These are phyloP conservation scores for Chiloscyllium plagiosum DNA, from an alignment of 2,113 vertebrate species.

Conservation along the genomic window DNA sequence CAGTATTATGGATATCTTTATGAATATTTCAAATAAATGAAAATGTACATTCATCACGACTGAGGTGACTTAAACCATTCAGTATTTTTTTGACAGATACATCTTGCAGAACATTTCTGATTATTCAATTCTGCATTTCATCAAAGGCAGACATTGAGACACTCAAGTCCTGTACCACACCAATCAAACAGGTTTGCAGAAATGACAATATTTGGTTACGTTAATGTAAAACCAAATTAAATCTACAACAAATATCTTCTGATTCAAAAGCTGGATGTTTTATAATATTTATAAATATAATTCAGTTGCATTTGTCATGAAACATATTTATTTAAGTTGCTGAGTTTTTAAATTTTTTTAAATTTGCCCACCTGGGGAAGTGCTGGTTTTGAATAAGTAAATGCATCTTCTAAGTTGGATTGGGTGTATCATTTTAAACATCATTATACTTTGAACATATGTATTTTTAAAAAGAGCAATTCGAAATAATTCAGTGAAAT, in stretches of 20 bases:
- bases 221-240: constrained; percentile 1
- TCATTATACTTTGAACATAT: not conserved
- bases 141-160: not conserved
- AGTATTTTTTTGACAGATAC: not conserved
- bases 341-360: not conserved
- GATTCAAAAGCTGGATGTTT: not conserved
- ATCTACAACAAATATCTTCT: not conserved
- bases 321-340: not conserved
- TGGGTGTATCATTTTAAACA: not conserved
- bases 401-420: not conserved
- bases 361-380: not conserved
- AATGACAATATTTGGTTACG: constrained; percentile 9
- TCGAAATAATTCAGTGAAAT: not conserved
- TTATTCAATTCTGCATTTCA: not conserved
- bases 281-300: not conserved
- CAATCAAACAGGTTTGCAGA: not conserved
- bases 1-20: not conserved
- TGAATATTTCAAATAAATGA: constrained; percentile 8
- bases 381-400: not conserved
- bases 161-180: not conserved
- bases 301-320: not conserved
- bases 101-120: not conserved
- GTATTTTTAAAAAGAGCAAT: not conserved
- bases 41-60: not conserved
- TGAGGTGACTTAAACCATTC: not conserved